Conservation (phyloP, 2,888 invertebrate genomes). For the Onchidella celtica region DNA sequence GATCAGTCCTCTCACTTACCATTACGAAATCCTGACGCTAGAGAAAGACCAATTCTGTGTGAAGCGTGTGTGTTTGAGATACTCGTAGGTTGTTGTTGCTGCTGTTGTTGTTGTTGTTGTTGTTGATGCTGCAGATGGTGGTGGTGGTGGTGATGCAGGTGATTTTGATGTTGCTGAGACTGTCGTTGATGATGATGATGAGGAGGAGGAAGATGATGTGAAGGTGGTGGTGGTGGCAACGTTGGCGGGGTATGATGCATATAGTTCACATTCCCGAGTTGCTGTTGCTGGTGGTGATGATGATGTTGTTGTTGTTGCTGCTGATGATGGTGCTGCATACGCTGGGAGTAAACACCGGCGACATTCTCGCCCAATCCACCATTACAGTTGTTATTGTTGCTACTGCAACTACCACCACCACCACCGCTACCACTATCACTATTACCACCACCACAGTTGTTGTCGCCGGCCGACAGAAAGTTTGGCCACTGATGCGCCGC, state of each 20-base stretch:
- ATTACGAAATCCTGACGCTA: not conserved
- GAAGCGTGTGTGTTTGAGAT: not conserved
- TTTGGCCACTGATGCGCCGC: conserved; percentile 17
- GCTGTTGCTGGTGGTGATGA: conserved; percentile 4
- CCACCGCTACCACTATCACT: too few relatives aligned
- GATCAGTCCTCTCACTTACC: too few relatives aligned
- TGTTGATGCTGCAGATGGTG: not conserved
- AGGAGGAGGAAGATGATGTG: not conserved
- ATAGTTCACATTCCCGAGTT: not conserved
- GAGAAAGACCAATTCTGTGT: not conserved
- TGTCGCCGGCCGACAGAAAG: not conserved
- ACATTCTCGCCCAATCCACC: not conserved
- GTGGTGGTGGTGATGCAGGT: not conserved
- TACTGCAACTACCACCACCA: not conserved
- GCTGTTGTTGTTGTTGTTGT: not conserved
- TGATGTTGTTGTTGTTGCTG: not conserved
- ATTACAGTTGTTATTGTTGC: not conserved
- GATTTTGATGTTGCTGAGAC: not conserved
- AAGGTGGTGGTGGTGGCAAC: not conserved
- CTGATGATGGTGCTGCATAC: not conserved
- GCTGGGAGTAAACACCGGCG: not conserved
- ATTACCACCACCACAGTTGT: not conserved
- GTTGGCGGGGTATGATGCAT: not conserved
- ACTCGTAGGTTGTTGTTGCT: not conserved
- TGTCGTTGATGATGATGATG: not conserved